These are phyloP conservation scores for Agrochola litura DNA, from an alignment of 2,888 invertebrate species.

Conservation along the genomic window DNA sequence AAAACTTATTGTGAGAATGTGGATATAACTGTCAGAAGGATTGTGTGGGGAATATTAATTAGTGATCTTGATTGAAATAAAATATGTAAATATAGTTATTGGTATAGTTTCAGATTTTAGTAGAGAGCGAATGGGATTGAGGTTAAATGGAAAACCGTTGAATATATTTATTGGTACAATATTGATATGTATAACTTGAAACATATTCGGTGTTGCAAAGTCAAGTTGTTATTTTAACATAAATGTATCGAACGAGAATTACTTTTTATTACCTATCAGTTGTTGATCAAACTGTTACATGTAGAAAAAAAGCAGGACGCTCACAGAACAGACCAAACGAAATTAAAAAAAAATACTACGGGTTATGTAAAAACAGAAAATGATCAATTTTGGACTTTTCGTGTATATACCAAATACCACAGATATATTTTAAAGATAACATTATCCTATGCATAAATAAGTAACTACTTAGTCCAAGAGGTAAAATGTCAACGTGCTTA, in stretches of 20 bases:
- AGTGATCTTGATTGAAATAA: conserved; percentile 13
- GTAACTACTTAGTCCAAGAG: not conserved
- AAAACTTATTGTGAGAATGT: conserved; percentile 37
- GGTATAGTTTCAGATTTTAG: not conserved
- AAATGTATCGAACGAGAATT: not conserved
- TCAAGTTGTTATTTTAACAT: not conserved
- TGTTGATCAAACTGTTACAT: not conserved
- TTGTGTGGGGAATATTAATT: conserved; percentile 36
- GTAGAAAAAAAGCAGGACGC: too few species aligned
- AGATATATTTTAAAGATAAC: not conserved
- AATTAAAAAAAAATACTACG: not conserved
- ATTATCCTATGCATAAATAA: not conserved
- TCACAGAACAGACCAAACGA: not conserved
- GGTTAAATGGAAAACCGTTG: not conserved
- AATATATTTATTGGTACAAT: not conserved
- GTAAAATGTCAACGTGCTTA: conserved; percentile 13
- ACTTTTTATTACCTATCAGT: not conserved
- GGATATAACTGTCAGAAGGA: conserved; percentile 20
- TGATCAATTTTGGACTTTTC: not conserved
- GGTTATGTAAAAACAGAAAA: not conserved
- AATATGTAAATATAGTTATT: not conserved
- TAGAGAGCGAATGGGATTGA: not conserved
- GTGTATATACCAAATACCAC: not conserved
- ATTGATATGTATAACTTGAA: not conserved
- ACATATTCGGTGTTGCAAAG: not conserved